Base-by-base conservation (phyloP, 2,797 vertebrate genomes). In the Florisuga fusca region DNA sequence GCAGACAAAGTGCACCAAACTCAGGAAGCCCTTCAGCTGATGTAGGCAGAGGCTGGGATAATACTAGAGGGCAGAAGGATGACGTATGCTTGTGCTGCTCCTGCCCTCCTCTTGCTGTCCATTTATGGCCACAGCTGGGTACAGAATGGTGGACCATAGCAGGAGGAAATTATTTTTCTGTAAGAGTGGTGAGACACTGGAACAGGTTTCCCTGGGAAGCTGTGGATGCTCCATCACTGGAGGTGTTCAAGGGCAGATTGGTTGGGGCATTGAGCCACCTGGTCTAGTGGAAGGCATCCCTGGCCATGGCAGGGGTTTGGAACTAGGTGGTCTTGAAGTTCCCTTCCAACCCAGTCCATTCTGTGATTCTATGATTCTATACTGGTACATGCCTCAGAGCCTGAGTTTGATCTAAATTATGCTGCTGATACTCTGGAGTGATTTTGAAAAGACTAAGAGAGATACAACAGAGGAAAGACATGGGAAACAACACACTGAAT, bases 31-130 rank as follows among this genome's bases (percentile, higher is more conserved):
- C 27, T 46, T 0, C 1, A 25, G 51, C 23, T 69, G 63, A 34
- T 1, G 0, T 11, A 48, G 45, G 55, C 25, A 20, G 59, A 64
- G 12, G 12, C 0, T 79, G 54, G 71, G 34, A 82, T 59, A 80
- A 45, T 22, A 33, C 23, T 7, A 13, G 17, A 12, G 48, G n/a
- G 26, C 22, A 75, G 26, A 58, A 62, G 34, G 38, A 43, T n/a
- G 38, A 4, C 0, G 1, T 11, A 36, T 1, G 1, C 18, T 48
- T 8, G 9, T 0, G 1, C 33, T 87, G 41, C 36, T 75, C 54
- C 71, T 62, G 58, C 14, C 48, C 9, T 68, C 14, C 19, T 31
- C 17, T 62, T 0, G 0, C 45, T 58, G 31, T 38, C 48, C 43
- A 7, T 34, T n/a, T 41, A 16, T 2, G 16, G 21, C 31, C 33